phyloP scores from a whole-genome alignment of 2,113 vertebrate genomes.

The Atractosteus spatula region DNA sequence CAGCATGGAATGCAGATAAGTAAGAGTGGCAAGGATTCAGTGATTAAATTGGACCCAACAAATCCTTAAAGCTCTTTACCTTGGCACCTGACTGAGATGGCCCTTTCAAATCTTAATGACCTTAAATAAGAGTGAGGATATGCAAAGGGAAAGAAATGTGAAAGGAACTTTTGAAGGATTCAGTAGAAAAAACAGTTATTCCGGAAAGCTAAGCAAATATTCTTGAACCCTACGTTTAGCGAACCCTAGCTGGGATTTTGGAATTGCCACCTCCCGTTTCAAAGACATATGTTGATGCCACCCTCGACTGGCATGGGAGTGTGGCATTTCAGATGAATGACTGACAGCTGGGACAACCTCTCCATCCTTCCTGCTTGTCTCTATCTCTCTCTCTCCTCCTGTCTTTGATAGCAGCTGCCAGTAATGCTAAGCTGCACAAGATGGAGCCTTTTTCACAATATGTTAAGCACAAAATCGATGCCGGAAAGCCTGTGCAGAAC shows the following conservation, averaged over 20 bases:
- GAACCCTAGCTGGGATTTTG: not conserved
- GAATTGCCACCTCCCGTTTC: not conserved
- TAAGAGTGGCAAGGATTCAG: too few species aligned
- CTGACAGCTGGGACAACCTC: not conserved
- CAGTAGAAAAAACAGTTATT: too few species aligned
- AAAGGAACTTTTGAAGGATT: too few species aligned
- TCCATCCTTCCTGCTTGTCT: not conserved
- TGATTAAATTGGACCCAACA: too few species aligned
- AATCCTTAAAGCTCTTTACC: too few species aligned
- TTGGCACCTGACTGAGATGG: too few species aligned
- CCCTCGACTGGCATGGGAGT: not conserved
- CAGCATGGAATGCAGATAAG: too few species aligned
- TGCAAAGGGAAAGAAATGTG: too few species aligned
- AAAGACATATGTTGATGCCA: not conserved
- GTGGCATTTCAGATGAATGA: conserved; percentile 6
- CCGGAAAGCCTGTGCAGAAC: not conserved
- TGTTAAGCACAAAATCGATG: conserved; percentile 17
- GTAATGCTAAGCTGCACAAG: not conserved
- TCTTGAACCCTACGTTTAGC: too few species aligned
- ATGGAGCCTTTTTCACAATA: not conserved
- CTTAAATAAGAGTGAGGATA: too few species aligned
- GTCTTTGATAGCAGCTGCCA: conserved; percentile 24
- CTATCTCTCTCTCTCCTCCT: not conserved
- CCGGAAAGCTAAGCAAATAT: too few species aligned
- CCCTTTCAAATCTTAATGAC: too few species aligned